Evolutionary conservation across 2,888 invertebrate species (phyloP).

Genomic region (Plusia festucae): DNA sequence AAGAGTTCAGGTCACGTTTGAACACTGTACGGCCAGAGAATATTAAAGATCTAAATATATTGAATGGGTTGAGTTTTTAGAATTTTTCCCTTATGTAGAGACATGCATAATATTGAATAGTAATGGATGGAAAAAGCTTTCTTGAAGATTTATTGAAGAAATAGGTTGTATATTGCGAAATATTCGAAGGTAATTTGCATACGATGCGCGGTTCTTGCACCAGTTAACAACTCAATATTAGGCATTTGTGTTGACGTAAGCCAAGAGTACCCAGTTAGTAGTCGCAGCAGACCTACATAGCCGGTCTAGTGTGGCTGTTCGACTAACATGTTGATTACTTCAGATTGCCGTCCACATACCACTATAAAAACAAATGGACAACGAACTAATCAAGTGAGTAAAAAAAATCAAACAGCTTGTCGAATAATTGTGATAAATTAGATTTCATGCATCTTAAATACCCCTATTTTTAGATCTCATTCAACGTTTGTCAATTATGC

Average conservation of each 20-base stretch:
- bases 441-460: not conserved
- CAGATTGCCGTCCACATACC: slow-evolving; percentile 64
- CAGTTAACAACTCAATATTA: slow-evolving; percentile 53
- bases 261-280: slow-evolving; percentile 59
- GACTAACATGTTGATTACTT: slow-evolving; percentile 76
- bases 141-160: slow-evolving; percentile 30
- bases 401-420: not conserved
- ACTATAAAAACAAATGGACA: slow-evolving; percentile 49
- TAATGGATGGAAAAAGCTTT: slow-evolving; percentile 49
- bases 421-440: not conserved
- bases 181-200: slow-evolving; percentile 19
- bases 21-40: slow-evolving; percentile 76
- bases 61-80: slow-evolving; percentile 81
- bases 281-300: slow-evolving; percentile 74
- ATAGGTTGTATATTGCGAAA: slow-evolving; percentile 11
- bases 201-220: slow-evolving; percentile 40
- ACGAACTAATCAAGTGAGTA: slow-evolving; percentile 35
- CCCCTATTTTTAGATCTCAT: slow-evolving; percentile 1
- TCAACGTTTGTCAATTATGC: slow-evolving; percentile 4
- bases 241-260: slow-evolving; percentile 62
- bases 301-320: slow-evolving; percentile 77
- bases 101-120: slow-evolving; percentile 58
- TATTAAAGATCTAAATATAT: slow-evolving; percentile 78
- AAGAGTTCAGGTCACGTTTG: slow-evolving; percentile 87
- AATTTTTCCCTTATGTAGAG: slow-evolving; percentile 73